Conservation (phyloP, 1,140 invertebrate species). For the Orchestia grillus region DNA sequence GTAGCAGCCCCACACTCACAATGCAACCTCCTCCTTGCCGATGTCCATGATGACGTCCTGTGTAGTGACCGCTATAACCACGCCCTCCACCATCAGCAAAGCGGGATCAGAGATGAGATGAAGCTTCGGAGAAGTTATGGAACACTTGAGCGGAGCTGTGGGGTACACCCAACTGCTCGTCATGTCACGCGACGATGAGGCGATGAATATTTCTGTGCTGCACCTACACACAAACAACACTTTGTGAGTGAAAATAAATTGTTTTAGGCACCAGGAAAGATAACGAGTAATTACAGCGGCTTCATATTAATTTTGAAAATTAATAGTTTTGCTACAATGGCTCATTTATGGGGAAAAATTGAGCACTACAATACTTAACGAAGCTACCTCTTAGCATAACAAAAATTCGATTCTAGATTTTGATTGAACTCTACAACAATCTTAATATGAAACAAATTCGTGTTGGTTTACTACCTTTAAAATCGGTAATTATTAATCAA, state of each 20-base stretch:
- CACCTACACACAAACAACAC: conserved; percentile 74
- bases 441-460: too few species aligned
- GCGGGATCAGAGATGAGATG: conserved; percentile 82
- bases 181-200: conserved; percentile 82
- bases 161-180: conserved; percentile 86
- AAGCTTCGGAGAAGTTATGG: conserved; percentile 69
- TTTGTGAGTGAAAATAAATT: neutral
- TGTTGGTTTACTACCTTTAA: too few species aligned
- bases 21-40: conserved; percentile 81
- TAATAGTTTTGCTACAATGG: too few species aligned
- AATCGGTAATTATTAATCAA: too few species aligned
- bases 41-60: conserved; percentile 87
- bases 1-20: conserved; percentile 76
- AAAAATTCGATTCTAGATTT: too few species aligned
- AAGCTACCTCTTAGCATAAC: too few species aligned
- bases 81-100: conserved; percentile 81
- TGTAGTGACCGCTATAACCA: conserved; percentile 84
- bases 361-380: too few species aligned
- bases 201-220: conserved; percentile 79
- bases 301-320: too few species aligned
- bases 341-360: too few species aligned
- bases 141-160: conserved; percentile 78
- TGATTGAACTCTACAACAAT: too few species aligned
- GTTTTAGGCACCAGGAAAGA: too few species aligned
- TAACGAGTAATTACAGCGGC: too few species aligned